Base-by-base conservation (phyloP, 2,888 invertebrate species). In the Subacronicta megacephala region DNA sequence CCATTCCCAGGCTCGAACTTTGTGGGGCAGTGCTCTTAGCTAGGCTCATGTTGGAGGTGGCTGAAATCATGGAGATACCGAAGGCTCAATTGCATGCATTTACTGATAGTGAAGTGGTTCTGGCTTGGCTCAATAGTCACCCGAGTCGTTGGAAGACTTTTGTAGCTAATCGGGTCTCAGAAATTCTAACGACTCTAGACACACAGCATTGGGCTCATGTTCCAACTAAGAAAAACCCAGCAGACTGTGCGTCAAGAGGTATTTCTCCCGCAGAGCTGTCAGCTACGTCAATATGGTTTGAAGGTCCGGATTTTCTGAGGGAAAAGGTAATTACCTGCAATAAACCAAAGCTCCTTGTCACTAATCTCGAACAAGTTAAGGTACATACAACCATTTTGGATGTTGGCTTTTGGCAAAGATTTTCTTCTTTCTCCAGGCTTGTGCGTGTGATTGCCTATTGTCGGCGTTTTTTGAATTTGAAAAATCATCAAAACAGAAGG, bases 1-100 rank as follows among this genome's bases (percentile, higher is more conserved):
- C 62, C 0, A 56, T 67, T 0, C 67, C 71, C 0, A 52, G 70
- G 6, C 31, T 76, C 9, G 76, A 74, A 35, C 45, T 76, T 3
- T 74, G 70, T 59, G 71, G 57, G 1, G 73, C 72, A 2, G 44
- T 61, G 1, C 46, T 75, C 6, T 9, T 68, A 0, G 26, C 68
- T 1, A 68, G 65, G 40, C 20, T 72, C 5, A 29, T 72, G 1
- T n/a, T 12, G 2, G 62, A 68, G 31, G 56, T 67, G 0, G 33
- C 46, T 0, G 15, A 43, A 12, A 42, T 62, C 4, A 16, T 76
- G 29, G 15, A 44, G 0, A 35, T 71, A 9, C 37, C 43, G 1
- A 40, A 35, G 13, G 2, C 7, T 1, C 0, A 56, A 2, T n/a
- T 6, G 9, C 56, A 33, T 18, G 40, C 44, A 3, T 56, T 33